phyloP scores from a whole-genome alignment of 2,888 invertebrate species.

The Syrista parreyssii region DNA sequence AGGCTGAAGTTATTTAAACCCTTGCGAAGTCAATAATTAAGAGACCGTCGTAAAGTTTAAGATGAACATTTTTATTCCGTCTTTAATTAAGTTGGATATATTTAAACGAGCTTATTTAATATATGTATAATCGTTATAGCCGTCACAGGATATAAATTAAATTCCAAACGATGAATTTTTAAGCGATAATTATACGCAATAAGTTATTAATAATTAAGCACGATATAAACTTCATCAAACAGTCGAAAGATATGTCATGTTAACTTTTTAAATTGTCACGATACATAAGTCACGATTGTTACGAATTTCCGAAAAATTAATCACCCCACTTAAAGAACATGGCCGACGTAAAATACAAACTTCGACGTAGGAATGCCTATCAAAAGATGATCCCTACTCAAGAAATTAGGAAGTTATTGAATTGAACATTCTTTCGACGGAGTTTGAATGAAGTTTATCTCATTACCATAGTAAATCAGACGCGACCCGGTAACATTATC shows the following conservation, averaged over 20 bases:
- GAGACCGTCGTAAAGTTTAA: not conserved
- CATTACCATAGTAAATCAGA: not conserved
- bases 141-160: not conserved
- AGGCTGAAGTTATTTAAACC: not conserved
- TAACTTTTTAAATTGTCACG: too few relatives aligned
- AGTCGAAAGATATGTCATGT: too few relatives aligned
- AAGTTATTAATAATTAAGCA: not conserved
- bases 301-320: not conserved
- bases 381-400: not conserved
- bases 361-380: not conserved
- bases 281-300: too few relatives aligned
- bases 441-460: not conserved
- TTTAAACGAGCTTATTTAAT: not conserved
- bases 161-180: not conserved
- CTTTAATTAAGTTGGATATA: not conserved
- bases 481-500: not conserved
- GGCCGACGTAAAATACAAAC: not conserved
- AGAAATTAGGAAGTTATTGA: conserved; percentile 3
- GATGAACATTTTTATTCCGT: not conserved
- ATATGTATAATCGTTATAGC: not conserved
- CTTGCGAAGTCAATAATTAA: not conserved
- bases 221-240: not conserved
- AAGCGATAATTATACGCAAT: not conserved
- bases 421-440: not conserved
- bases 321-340: not conserved